Conservation (phyloP, 1,140 invertebrate genomes). For the Mesaphorura yosii region DNA sequence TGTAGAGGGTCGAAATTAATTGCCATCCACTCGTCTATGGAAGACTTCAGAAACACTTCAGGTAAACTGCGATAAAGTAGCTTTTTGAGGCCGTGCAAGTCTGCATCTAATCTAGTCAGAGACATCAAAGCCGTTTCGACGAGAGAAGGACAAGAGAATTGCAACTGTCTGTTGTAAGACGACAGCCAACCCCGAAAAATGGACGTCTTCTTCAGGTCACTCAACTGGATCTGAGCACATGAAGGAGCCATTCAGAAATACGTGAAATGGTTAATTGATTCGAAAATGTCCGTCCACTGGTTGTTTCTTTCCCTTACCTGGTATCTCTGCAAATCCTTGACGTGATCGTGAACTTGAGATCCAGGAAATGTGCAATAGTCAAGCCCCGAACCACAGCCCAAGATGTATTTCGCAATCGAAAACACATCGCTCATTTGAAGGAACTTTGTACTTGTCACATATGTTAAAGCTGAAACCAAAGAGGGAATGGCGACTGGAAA, state of each 20-base stretch:
- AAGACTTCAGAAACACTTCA: constrained; percentile 35
- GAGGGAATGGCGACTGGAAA: constrained; percentile 55
- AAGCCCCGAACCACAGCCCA: constrained; percentile 31
- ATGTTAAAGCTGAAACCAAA: constrained; percentile 44
- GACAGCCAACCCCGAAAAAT: constrained; percentile 37
- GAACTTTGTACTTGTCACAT: constrained; percentile 30
- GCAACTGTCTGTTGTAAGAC: constrained; percentile 33
- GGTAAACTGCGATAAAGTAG: constrained; percentile 31
- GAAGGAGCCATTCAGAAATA: not conserved
- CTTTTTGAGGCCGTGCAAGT: constrained; percentile 30
- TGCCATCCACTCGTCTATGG: constrained; percentile 36
- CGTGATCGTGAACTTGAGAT: constrained; percentile 31
- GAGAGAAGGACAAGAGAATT: constrained; percentile 37
- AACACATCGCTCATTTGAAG: constrained; percentile 23
- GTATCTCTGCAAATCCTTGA: constrained; percentile 4
- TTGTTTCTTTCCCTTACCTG: constrained; percentile 18
- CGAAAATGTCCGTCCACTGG: not conserved
- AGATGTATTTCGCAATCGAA: constrained; percentile 18
- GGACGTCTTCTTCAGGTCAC: constrained; percentile 28
- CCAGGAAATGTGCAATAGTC: constrained; percentile 35
- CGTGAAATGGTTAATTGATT: not conserved
- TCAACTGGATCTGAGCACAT: not conserved
- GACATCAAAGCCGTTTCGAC: constrained; percentile 33
- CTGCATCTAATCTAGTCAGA: constrained; percentile 31
- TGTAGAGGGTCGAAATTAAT: constrained; percentile 33